A percentile compares a stretch with the other conserved stretches of the same genome.
Conservation (phyloP, 2,888 invertebrate species). For the Pandemis heparana region DNA sequence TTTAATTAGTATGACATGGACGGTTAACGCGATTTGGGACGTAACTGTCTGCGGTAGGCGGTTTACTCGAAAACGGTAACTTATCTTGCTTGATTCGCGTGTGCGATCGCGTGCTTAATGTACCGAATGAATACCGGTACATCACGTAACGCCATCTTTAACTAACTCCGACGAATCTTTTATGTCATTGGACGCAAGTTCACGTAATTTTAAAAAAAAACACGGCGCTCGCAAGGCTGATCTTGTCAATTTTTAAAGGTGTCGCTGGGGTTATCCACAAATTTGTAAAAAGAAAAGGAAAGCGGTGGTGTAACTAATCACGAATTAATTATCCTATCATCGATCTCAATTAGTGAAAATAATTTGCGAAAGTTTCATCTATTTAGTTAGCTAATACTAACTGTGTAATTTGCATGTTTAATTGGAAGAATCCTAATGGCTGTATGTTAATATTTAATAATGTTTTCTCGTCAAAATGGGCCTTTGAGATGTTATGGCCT, state of each 20-base stretch:
- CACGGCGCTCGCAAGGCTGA: constrained; percentile 17
- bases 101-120: constrained; percentile 62
- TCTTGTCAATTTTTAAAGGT: constrained; percentile 9
- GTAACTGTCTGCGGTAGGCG: constrained; percentile 50
- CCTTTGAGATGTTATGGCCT: background rate
- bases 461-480: background rate
- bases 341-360: constrained; percentile 25
- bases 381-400: background rate
- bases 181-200: constrained; percentile 62
- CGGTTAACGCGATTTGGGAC: constrained; percentile 49
- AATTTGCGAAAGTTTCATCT: constrained; percentile 31
- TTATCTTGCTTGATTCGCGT: constrained; percentile 50
- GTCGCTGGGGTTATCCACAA: background rate
- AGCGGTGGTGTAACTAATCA: constrained; percentile 1
- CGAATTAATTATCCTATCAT: constrained; percentile 5
- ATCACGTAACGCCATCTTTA: constrained; percentile 60
- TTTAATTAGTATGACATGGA: constrained; percentile 36
- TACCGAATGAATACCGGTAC: constrained; percentile 62
- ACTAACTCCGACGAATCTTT: constrained; percentile 63
- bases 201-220: constrained; percentile 47
- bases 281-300: constrained; percentile 7
- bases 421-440: background rate
- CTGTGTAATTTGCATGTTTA: constrained; percentile 30
- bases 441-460: background rate
- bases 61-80: constrained; percentile 56